A percentile compares a stretch with the other conserved stretches of the same genome.
Evolutionary conservation across 2,113 vertebrate species (phyloP).

Genomic region (Anarhynchus alexandrinus): DNA sequence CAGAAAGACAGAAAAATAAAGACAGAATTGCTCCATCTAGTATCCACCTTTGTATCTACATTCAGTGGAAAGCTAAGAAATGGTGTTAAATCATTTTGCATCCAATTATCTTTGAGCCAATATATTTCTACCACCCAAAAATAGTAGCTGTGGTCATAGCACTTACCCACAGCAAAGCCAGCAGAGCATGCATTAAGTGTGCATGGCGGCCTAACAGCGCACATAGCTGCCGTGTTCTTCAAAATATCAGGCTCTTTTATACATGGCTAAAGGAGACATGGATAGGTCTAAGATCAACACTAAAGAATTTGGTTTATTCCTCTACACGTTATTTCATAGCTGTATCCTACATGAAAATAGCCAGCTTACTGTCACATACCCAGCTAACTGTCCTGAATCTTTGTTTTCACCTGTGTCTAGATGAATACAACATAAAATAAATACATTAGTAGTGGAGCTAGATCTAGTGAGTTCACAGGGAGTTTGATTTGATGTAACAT

Average conservation of each 20-base stretch:
- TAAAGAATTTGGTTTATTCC: neutral
- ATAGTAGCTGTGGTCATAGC: neutral
- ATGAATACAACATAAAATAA: neutral
- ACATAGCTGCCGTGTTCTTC: neutral
- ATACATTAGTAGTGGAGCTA: neutral
- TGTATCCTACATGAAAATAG: neutral
- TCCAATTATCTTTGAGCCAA: neutral
- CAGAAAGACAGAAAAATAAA: neutral
- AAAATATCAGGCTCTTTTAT: neutral
- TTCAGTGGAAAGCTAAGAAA: neutral
- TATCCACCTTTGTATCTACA: neutral
- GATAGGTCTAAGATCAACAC: neutral
- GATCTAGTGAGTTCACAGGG: neutral
- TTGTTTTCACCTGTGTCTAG: neutral
- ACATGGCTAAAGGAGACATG: neutral
- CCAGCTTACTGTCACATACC: neutral
- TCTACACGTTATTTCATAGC: neutral
- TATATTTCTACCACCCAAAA: neutral
- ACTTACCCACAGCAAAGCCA: neutral
- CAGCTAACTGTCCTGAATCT: neutral
- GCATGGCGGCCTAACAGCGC: neutral
- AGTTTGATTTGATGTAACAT: neutral
- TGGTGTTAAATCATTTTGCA: neutral
- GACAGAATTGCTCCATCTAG: neutral
- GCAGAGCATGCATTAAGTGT: neutral